These are phyloP conservation scores for Phania funesta DNA, from an alignment of 2,888 invertebrate genomes.

Conservation along the genomic window DNA sequence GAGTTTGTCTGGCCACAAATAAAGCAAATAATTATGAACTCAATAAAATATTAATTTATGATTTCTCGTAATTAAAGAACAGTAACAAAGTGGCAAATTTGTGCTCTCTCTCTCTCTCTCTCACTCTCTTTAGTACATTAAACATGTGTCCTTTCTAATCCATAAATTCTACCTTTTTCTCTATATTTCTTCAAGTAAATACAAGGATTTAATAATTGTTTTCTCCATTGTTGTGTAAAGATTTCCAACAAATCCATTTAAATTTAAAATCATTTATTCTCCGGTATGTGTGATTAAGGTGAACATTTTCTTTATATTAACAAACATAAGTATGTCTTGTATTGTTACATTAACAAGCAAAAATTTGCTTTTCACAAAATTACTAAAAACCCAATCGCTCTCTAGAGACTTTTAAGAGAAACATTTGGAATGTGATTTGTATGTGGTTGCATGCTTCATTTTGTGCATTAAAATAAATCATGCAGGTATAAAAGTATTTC, in stretches of 20 bases:
- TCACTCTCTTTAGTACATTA: too few species aligned
- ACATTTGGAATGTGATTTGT: not conserved
- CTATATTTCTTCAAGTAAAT: not conserved
- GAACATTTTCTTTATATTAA: not conserved
- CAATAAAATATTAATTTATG: too few species aligned
- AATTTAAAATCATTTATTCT: conserved; percentile 7
- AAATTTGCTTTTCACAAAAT: conserved; percentile 55
- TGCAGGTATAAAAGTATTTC: not conserved
- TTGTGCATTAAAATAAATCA: not conserved
- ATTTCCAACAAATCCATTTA: not conserved
- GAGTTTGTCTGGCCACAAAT: too few species aligned
- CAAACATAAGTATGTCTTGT: not conserved
- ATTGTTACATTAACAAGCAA: conserved; percentile 27
- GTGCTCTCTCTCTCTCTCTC: too few species aligned
- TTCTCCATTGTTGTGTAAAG: conserved; percentile 2
- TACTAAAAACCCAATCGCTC: conserved; percentile 47
- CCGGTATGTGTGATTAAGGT: not conserved
- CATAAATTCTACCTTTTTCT: not conserved
- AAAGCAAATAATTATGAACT: too few species aligned
- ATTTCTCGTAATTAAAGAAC: too few species aligned
- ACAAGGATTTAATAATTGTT: conserved; percentile 3
- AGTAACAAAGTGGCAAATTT: too few species aligned
- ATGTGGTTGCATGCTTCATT: not conserved
- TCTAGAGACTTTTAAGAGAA: conserved; percentile 34
- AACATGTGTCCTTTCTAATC: too few species aligned